A percentile compares a stretch with the other conserved stretches of the same genome.
These are phyloP conservation scores for Cebidichthys violaceus DNA, from an alignment of 2,113 vertebrate genomes.

Conservation along the genomic window DNA sequence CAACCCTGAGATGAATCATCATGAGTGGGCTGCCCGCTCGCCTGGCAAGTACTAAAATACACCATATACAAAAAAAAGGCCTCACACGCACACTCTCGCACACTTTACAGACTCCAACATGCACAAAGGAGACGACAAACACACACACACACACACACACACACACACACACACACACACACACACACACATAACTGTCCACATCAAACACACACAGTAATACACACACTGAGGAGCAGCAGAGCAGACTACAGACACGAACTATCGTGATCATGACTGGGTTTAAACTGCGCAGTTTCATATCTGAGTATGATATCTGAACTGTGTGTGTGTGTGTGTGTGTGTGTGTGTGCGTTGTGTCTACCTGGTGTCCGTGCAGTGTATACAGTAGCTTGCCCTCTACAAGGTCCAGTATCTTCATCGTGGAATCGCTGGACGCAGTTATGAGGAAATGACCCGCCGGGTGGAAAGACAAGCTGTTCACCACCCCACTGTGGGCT, in stretches of 20 bases:
- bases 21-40: slow-evolving; percentile 78
- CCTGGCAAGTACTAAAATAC: slow-evolving; percentile 79
- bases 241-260: slow-evolving; percentile 38
- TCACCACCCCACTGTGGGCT: slow-evolving; percentile 94
- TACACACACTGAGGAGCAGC: slow-evolving; percentile 3
- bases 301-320: not conserved
- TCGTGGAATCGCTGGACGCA: slow-evolving; percentile 93
- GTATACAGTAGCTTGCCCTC: slow-evolving; percentile 96
- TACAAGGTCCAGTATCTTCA: slow-evolving; percentile 95
- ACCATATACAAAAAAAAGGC: slow-evolving; percentile 63
- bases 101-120: slow-evolving; percentile 51
- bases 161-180: slow-evolving; percentile 45
- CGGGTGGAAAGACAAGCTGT: slow-evolving; percentile 93
- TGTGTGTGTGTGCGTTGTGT: not conserved
- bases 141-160: slow-evolving; percentile 26
- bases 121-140: slow-evolving; percentile 58
- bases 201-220: not conserved
- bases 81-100: slow-evolving; percentile 38
- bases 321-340: not conserved
- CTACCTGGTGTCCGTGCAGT: slow-evolving; percentile 96
- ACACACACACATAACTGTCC: slow-evolving; percentile 19
- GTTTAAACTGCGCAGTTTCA: slow-evolving; percentile 11
- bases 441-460: slow-evolving; percentile 94
- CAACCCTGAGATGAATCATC: slow-evolving; percentile 78
- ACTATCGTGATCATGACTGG: slow-evolving; percentile 7